Evolutionary conservation across 2,888 invertebrate species (phyloP).

Genomic region (Dryocosmus kuriphilus): DNA sequence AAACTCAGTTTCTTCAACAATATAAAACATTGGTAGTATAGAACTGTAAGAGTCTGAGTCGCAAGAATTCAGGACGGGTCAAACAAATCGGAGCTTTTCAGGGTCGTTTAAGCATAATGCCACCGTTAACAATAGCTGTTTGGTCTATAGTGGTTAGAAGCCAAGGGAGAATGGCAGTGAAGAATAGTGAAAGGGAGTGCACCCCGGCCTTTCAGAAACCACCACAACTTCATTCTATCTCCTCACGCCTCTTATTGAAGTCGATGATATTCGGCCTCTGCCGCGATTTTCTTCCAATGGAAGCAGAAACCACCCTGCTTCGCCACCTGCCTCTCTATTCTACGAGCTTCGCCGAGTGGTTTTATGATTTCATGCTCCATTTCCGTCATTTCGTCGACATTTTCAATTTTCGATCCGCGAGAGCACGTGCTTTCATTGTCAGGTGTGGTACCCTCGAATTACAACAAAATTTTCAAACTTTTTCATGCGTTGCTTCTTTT

Average conservation of each 20-base stretch:
- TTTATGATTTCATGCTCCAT: conserved; percentile 72
- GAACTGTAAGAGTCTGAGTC: conserved; percentile 48
- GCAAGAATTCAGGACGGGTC: conserved; percentile 60
- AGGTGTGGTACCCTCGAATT: conserved; percentile 20
- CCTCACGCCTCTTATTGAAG: conserved; percentile 64
- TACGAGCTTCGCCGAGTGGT: conserved; percentile 61
- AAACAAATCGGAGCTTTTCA: conserved; percentile 71
- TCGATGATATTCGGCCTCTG: conserved; percentile 64
- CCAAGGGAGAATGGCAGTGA: conserved; percentile 52
- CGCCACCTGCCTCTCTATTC: conserved; percentile 48
- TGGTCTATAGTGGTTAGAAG: conserved; percentile 57
- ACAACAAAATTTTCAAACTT: background rate
- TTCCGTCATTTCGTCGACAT: conserved; percentile 65
- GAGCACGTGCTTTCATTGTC: conserved; percentile 38
- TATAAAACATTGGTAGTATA: background rate
- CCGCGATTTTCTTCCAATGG: conserved; percentile 61
- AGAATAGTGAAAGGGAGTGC: conserved; percentile 51
- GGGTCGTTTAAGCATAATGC: conserved; percentile 69
- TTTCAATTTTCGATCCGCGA: conserved; percentile 58
- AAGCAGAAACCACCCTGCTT: conserved; percentile 56
- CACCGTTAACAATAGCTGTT: conserved; percentile 70
- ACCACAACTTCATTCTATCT: conserved; percentile 52
- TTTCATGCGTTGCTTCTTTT: background rate
- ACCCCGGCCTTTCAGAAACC: conserved; percentile 55
- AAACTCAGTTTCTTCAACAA: background rate